Evolutionary conservation across 2,113 vertebrate species (phyloP), one percentile per base, ranked within the genome.

Genomic region (Macaca nemestrina): DNA sequence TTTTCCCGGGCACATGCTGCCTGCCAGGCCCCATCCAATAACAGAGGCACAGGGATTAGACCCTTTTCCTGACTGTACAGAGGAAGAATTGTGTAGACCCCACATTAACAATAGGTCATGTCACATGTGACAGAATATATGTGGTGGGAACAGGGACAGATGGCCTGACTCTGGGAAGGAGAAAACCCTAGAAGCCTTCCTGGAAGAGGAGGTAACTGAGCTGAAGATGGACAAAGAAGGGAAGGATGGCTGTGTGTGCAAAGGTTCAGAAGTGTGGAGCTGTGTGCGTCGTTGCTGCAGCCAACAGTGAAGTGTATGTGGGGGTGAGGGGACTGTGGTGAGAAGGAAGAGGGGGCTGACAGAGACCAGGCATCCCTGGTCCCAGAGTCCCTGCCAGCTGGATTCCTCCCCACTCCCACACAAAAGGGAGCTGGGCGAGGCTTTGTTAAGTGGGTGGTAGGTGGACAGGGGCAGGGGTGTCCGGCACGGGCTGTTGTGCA

Each of bases 281-380:
- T 88, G 6, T 20, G 43, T 50, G 22, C 10, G 22, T 3, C 14
- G 0, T 20, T 50, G 43, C n/a, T 52, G 22, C 64, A 18, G 70
- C 59, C 68, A 6, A 72, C 73, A 6, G 38, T 22, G 10, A 61
- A 6, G 38, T 68, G 8, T 27, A 16, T 11, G 7, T 38, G 38
- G 5, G n/a, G 30, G 35, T 12, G 12, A 59, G 73, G 59, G 12
- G 5, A 43, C 10, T 0, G 8, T 43, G 11, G 7, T 0, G 0
- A 57, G 81, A 9, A 50, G 43, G 35, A 52, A 23, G 27, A 35
- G 1, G 55, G 27, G 13, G 17, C 23, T 81, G 10, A 9, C 67
- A 73, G 81, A 80, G 45, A 85, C 22, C 8, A 9, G 87, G 10
- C 3, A 22, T 70, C 16, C 27, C 35, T 3, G 3, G 50, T 25